Percentiles rank a stretch among this genome's conserved stretches.
These are phyloP conservation scores for Parambassis ranga DNA, from an alignment of 2,797 vertebrate genomes.

Conservation along the genomic window DNA sequence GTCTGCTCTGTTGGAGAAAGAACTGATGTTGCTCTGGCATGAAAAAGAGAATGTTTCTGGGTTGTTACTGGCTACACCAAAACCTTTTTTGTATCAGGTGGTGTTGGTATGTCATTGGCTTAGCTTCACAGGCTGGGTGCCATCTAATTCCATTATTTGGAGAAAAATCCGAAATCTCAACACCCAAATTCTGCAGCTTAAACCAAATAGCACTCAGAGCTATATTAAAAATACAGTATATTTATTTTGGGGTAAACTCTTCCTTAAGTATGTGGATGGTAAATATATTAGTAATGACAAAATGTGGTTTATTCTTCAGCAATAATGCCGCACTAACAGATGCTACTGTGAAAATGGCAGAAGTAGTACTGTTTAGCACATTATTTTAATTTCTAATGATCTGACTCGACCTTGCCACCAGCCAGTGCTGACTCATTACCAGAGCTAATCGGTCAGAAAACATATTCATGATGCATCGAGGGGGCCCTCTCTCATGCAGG, in stretches of 20 bases:
- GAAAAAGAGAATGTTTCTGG: neutral
- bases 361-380: constrained; percentile 16
- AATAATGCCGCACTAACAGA: neutral
- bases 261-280: no score
- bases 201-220: no score
- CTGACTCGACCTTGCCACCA: constrained; percentile 31
- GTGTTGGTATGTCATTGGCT: no score
- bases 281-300: no score
- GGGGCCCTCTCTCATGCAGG: neutral
- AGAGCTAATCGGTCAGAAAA: constrained; percentile 18
- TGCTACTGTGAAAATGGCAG: neutral
- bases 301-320: neutral
- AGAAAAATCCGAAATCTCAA: no score
- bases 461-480: neutral
- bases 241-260: no score
- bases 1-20: neutral
- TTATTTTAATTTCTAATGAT: constrained; percentile 25
- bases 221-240: no score
- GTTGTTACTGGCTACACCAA: no score
- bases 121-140: no score
- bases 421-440: constrained; percentile 37
- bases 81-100: no score
- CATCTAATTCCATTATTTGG: no score
- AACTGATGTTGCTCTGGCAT: neutral
- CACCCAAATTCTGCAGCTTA: no score